These are phyloP conservation scores for Neodontobutis hainanensis DNA, from an alignment of 2,113 vertebrate species.

Conservation along the genomic window DNA sequence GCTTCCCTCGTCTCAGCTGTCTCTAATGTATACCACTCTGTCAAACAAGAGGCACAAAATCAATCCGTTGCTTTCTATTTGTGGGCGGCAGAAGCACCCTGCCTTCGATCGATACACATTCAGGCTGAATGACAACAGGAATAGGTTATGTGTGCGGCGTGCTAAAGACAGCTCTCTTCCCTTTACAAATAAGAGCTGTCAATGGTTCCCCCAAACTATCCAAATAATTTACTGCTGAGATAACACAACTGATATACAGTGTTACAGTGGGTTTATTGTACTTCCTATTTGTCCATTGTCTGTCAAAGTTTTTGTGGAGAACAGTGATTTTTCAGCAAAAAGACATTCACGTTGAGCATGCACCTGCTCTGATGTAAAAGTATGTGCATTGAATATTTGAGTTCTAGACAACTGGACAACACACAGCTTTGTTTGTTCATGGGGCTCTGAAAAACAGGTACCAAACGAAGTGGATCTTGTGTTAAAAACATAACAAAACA, in stretches of 20 bases:
- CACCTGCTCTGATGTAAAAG: too few relatives aligned
- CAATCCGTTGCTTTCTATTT: constrained; percentile 60
- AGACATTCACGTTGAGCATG: too few relatives aligned
- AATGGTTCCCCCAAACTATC: not conserved
- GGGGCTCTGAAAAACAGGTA: too few relatives aligned
- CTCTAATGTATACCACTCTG: constrained; percentile 57
- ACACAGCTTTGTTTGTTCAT: too few relatives aligned
- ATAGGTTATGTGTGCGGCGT: constrained; percentile 9
- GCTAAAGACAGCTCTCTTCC: constrained; percentile 14
- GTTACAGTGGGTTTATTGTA: not conserved
- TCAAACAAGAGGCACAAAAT: constrained; percentile 65
- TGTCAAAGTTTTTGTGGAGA: too few relatives aligned
- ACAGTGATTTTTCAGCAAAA: too few relatives aligned
- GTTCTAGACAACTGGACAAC: too few relatives aligned
- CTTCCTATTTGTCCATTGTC: too few relatives aligned
- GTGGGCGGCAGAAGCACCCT: constrained; percentile 39
- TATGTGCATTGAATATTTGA: too few relatives aligned
- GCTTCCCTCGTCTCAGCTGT: constrained; percentile 43
- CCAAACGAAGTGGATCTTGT: too few relatives aligned
- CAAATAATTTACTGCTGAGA: not conserved
- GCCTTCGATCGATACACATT: constrained; percentile 53
- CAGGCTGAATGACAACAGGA: constrained; percentile 40
- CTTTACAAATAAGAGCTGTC: not conserved
- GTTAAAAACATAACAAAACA: too few relatives aligned
- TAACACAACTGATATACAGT: not conserved